phyloP scores from a whole-genome alignment of 2,888 invertebrate species.

The Cheilosia scutellata region DNA sequence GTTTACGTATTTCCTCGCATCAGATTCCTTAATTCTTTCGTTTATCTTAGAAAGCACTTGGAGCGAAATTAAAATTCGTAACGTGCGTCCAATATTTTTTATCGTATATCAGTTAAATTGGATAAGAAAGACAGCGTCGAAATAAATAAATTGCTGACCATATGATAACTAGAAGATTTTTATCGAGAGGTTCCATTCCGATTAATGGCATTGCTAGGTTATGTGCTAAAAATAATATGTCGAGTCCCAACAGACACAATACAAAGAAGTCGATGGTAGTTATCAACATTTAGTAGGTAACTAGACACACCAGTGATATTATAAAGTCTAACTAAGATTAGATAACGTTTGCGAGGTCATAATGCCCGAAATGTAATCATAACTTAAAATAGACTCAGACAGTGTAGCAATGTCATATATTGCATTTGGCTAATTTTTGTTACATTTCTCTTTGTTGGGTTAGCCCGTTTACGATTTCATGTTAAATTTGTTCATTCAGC shows the following conservation, averaged over 20 bases:
- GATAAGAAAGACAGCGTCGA: background rate
- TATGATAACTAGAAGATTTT: background rate
- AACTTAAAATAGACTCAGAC: background rate
- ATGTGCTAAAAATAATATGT: background rate
- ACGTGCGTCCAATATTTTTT: no score
- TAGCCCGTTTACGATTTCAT: background rate
- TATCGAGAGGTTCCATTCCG: no score
- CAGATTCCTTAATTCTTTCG: no score
- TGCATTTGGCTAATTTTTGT: background rate
- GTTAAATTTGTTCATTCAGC: no score
- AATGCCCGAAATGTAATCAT: background rate
- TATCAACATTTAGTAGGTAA: background rate
- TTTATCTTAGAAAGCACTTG: no score
- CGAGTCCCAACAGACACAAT: background rate
- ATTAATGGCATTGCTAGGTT: background rate
- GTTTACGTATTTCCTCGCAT: no score
- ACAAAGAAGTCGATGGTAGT: background rate
- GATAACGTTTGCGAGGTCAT: constrained; percentile 6
- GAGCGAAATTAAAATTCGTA: no score
- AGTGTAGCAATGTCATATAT: background rate
- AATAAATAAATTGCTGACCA: background rate
- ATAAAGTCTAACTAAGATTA: constrained; percentile 12
- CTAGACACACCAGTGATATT: background rate
- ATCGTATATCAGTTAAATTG: background rate
- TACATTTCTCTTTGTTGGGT: background rate